Percentiles rank a stretch among this genome's conserved stretches.
These are phyloP conservation scores for Leptinotarsa rubiginosa DNA, from an alignment of 2,888 invertebrate genomes.

Conservation along the genomic window DNA sequence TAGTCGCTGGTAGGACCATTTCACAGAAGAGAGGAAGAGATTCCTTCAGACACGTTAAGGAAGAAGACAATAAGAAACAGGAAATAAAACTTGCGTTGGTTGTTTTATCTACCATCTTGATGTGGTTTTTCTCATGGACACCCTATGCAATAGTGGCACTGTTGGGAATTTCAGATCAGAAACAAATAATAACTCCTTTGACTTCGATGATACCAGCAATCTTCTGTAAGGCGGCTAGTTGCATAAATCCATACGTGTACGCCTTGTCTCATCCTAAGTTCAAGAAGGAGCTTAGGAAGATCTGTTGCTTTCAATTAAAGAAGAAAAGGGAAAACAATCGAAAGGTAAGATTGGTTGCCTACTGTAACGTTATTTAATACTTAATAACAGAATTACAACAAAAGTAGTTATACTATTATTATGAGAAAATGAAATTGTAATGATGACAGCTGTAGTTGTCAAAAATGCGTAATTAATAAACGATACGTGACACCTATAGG, in stretches of 20 bases:
- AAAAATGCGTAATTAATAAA: no score
- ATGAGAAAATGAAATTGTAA: no score
- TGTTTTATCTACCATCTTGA: constrained; percentile 76
- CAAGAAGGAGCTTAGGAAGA: constrained; percentile 68
- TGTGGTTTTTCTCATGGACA: constrained; percentile 86
- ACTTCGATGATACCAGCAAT: constrained; percentile 82
- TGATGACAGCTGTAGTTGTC: no score
- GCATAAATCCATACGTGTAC: constrained; percentile 84
- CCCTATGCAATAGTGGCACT: constrained; percentile 84
- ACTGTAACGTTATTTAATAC: no score
- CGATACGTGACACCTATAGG: no score
- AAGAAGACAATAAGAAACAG: constrained; percentile 76
- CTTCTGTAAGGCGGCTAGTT: constrained; percentile 85
- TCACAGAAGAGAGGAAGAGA: constrained; percentile 47
- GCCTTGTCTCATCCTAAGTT: constrained; percentile 84
- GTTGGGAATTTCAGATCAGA: constrained; percentile 77
- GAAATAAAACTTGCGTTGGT: constrained; percentile 78
- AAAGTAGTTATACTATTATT: no score
- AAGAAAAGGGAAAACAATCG: constrained; percentile 33
- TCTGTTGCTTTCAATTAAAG: constrained; percentile 32
- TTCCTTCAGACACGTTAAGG: constrained; percentile 71
- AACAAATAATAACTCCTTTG: constrained; percentile 75
- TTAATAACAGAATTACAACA: no score
- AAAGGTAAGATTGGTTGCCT: constrained; percentile 13
- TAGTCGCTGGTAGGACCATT: constrained; percentile 66